phyloP scores from a whole-genome alignment of 2,888 invertebrate species.

The Cenopis cana region DNA sequence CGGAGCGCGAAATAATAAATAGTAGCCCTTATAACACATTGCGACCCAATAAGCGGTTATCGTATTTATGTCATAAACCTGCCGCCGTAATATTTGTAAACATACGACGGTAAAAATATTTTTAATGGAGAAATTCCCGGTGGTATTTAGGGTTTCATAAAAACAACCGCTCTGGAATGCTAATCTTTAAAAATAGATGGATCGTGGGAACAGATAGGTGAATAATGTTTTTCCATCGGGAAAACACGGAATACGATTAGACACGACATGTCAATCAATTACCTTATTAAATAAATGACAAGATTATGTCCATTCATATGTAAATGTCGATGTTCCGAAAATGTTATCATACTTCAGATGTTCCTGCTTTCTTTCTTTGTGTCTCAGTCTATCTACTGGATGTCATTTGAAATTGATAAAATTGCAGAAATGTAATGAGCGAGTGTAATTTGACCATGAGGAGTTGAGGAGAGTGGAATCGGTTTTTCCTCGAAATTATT shows the following conservation, averaged over 20 bases:
- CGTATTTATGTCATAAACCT: constrained; percentile 35
- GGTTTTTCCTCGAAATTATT: neutral
- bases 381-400: neutral
- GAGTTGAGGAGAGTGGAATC: too few relatives aligned
- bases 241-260: too few relatives aligned
- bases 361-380: constrained; percentile 16
- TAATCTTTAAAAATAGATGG: constrained; percentile 2
- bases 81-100: constrained; percentile 24
- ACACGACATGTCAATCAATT: too few relatives aligned
- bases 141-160: constrained; percentile 22
- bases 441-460: too few relatives aligned
- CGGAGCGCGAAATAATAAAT: constrained; percentile 30
- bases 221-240: too few relatives aligned
- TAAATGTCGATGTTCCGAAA: neutral
- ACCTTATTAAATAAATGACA: neutral
- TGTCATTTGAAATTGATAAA: too few relatives aligned
- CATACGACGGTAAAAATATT: constrained; percentile 31
- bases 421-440: too few relatives aligned
- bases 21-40: constrained; percentile 23
- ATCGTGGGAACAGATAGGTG: too few relatives aligned
- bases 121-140: constrained; percentile 40
- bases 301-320: neutral
- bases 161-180: neutral
- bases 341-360: neutral
- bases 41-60: constrained; percentile 31